Base-by-base conservation (phyloP, 2,888 invertebrate genomes). In the Trimorus sp. region DNA sequence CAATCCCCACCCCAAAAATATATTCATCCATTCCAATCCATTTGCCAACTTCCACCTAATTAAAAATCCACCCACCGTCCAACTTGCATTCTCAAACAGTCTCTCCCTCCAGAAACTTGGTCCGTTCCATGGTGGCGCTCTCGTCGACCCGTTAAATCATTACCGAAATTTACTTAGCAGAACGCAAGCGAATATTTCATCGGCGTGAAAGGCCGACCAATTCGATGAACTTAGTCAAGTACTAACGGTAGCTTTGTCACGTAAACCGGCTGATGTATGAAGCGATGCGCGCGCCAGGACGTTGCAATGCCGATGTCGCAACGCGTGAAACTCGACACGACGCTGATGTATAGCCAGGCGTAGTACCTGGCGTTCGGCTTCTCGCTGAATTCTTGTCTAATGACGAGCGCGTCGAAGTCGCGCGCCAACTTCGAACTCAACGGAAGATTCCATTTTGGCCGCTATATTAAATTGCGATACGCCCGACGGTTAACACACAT, bases 311-410 rank as follows among this genome's bases (percentile, higher is more conserved):
- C 86, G 84, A 82, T 73, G 84, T 86, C 80, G 83, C 83, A 84
- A 86, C 84, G 87, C 87, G 87, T 86, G 85, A 86, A 88, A 87
- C 86, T 79, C 79, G 74, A 73, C 83, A 62, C 84, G 86, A 87
- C 87, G 85, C 86, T 88, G 87, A 88, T 85, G 79, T 88, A 88
- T 88, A 82, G 85, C 82, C 66, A 36, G 84, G 77, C 88, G 45
- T 85, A 87, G 84, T 85, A 86, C 84, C 85, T 84, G 80, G 26
- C 74, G 54, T 63, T 73, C 68, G 73, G 71, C 75, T 69, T 75
- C 82, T 75, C 66, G 15, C 70, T 83, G 80, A 78, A 83, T 80
- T 74, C 77, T 68, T 65, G 69, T 53, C 74, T 80, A 80, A 83
- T 80, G 74, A 83, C 74, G 83, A 83, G 71, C 63, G 63, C 69